Percentiles rank a stretch among this genome's conserved stretches.
Conservation (phyloP, 2,888 invertebrate species). For the Cephus spinipes region DNA sequence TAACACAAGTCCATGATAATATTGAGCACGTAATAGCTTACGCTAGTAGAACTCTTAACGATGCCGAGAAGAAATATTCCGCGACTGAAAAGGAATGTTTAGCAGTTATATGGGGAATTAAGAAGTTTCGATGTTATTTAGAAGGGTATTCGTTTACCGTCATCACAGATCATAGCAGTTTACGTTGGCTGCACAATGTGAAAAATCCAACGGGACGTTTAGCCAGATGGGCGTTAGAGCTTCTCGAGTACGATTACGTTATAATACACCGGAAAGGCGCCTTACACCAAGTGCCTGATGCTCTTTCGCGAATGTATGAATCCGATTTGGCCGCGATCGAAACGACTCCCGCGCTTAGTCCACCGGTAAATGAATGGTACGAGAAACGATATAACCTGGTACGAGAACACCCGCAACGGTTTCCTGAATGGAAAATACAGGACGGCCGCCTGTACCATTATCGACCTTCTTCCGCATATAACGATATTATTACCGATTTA, state of each 20-base stretch:
- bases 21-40: too few species aligned
- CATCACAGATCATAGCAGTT: slow-evolving; percentile 8
- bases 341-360: background rate
- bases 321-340: too few species aligned
- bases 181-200: background rate
- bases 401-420: background rate
- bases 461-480: background rate
- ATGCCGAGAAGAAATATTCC: too few species aligned
- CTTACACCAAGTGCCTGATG: slow-evolving; percentile 15
- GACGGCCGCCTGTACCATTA: slow-evolving; percentile 3
- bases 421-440: slow-evolving; percentile 10
- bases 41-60: too few species aligned
- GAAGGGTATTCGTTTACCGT: background rate
- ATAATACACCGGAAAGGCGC: slow-evolving; percentile 17
- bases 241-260: background rate
- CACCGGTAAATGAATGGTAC: slow-evolving; percentile 4
- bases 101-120: too few species aligned
- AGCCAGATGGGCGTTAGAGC: slow-evolving; percentile 1
- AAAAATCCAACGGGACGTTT: background rate
- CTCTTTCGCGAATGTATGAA: background rate
- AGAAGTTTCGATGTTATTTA: background rate
- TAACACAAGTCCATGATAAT: too few species aligned
- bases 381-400: background rate
- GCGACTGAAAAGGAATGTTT: slow-evolving; percentile 16
- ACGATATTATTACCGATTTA: background rate